Percentiles rank a stretch among this genome's conserved stretches.
phyloP scores from a whole-genome alignment of 2,888 invertebrate species.

The Cephus spinipes region DNA sequence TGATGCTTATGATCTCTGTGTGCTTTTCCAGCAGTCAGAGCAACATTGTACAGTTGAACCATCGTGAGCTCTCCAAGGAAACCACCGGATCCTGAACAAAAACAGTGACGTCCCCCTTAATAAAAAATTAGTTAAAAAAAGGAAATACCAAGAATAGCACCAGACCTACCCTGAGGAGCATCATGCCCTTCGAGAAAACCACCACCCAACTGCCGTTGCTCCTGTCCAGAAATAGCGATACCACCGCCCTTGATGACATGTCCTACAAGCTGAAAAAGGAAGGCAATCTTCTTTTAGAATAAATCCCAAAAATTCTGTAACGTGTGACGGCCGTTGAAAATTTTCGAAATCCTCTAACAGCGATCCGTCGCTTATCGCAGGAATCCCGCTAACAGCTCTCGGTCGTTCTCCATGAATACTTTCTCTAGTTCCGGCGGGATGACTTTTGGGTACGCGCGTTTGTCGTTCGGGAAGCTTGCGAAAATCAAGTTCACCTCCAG shows the following conservation, averaged over 20 bases:
- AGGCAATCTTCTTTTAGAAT: background rate
- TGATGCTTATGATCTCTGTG: slow-evolving; percentile 90
- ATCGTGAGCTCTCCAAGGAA: slow-evolving; percentile 83
- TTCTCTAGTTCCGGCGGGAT: slow-evolving; percentile 11
- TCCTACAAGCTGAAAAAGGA: slow-evolving; percentile 76
- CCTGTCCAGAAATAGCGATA: slow-evolving; percentile 80
- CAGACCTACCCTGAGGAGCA: slow-evolving; percentile 67
- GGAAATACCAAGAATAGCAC: background rate
- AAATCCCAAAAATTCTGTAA: background rate
- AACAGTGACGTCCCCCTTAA: background rate
- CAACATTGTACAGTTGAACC: slow-evolving; percentile 83
- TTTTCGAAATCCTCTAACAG: background rate
- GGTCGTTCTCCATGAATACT: slow-evolving; percentile 11
- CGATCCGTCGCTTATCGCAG: background rate
- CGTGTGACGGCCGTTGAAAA: background rate
- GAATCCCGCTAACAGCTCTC: background rate
- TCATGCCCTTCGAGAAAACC: slow-evolving; percentile 70
- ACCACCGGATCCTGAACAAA: slow-evolving; percentile 72
- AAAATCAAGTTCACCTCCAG: background rate
- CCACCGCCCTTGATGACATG: slow-evolving; percentile 83
- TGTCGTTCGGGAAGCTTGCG: background rate
- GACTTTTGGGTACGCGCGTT: slow-evolving; percentile 19
- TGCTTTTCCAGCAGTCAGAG: slow-evolving; percentile 86
- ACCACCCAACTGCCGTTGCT: slow-evolving; percentile 72
- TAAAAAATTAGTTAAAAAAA: background rate